Conservation (phyloP, 2,797 vertebrate species). For the Pangasius mekongensis region DNA sequence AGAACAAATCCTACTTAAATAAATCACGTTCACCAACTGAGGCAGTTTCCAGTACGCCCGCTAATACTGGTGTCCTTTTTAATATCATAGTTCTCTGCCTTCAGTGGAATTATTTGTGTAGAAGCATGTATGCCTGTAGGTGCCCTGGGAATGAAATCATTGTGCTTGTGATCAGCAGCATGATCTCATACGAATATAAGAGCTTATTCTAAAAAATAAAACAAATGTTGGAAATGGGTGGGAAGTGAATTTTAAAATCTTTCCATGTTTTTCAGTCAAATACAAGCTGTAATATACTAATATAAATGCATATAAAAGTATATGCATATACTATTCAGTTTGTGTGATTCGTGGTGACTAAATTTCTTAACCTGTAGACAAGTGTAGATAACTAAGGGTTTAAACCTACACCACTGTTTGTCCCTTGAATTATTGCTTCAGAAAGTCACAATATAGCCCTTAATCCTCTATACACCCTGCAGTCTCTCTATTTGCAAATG, state of each 20-base stretch:
- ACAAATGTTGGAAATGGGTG: not conserved
- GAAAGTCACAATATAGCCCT: not conserved
- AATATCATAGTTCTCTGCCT: not conserved
- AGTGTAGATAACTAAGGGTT: not conserved
- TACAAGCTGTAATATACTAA: not conserved
- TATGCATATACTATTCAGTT: not conserved
- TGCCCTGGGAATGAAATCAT: not conserved
- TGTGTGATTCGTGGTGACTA: not conserved
- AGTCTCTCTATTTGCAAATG: constrained; percentile 15
- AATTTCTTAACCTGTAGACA: not conserved
- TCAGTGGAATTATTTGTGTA: not conserved
- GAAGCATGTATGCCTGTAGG: not conserved
- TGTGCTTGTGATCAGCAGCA: not conserved
- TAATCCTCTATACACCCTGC: not conserved
- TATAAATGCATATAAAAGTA: not conserved
- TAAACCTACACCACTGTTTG: not conserved
- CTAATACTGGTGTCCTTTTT: not conserved
- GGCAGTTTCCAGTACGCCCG: not conserved
- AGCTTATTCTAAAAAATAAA: not conserved
- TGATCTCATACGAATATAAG: not conserved
- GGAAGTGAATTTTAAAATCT: not conserved
- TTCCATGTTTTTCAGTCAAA: not conserved
- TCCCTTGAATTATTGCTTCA: not conserved
- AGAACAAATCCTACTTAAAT: constrained; percentile 1
- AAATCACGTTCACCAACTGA: not conserved